Percentiles rank a stretch among this genome's conserved stretches.
Evolutionary conservation across 2,113 vertebrate species (phyloP).

Genomic region (Spea multiplicata): DNA sequence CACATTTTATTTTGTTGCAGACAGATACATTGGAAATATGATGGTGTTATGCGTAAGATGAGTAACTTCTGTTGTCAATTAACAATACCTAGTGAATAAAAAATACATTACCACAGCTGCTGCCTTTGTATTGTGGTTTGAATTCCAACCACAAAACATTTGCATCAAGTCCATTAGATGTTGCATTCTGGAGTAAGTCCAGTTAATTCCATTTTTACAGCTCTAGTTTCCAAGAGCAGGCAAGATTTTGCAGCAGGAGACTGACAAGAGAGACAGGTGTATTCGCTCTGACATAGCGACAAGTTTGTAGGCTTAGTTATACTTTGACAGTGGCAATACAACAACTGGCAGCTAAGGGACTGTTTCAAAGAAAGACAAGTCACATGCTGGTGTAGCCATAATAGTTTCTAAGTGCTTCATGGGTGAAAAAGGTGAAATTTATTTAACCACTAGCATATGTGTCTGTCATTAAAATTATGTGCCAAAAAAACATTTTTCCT

Average conservation of each 20-base stretch:
- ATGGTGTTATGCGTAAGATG: conserved; percentile 10
- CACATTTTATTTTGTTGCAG: conserved; percentile 1
- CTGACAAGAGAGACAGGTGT: conserved; percentile 77
- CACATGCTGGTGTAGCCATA: too few relatives aligned
- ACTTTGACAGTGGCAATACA: conserved; percentile 64
- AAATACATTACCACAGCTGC: conserved; percentile 55
- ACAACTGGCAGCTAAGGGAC: conserved; percentile 63
- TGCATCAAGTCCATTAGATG: conserved; percentile 42
- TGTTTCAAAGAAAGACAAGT: not conserved
- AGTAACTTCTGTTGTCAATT: conserved; percentile 51
- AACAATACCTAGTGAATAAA: conserved; percentile 59
- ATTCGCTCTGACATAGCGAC: conserved; percentile 63
- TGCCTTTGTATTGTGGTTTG: conserved; percentile 61
- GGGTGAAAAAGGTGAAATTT: too few relatives aligned
- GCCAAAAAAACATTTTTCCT: too few relatives aligned
- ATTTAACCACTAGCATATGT: too few relatives aligned
- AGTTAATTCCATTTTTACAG: conserved; percentile 66
- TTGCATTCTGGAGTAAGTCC: conserved; percentile 61
- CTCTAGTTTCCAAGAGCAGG: conserved; percentile 62
- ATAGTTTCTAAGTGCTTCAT: too few relatives aligned
- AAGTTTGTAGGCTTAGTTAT: conserved; percentile 65
- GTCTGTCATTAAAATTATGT: too few relatives aligned
- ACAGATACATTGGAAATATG: not conserved
- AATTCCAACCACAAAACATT: conserved; percentile 54
- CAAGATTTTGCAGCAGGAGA: conserved; percentile 62